phyloP scores from a whole-genome alignment of 2,888 invertebrate genomes.

The Ormyrus nitidulus region DNA sequence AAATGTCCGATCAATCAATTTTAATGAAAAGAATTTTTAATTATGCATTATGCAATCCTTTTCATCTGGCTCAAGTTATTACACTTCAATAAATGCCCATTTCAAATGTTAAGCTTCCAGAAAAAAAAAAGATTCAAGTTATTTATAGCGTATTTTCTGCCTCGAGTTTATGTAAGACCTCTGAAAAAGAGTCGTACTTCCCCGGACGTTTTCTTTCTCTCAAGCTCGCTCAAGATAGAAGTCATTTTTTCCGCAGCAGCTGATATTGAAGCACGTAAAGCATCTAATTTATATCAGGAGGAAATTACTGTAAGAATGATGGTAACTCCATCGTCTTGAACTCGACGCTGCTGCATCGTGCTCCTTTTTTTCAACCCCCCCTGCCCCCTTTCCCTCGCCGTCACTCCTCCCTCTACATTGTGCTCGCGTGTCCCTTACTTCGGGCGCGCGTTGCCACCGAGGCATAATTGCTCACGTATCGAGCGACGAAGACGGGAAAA shows the following conservation, averaged over 20 bases:
- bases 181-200: not conserved
- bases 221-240: conserved; percentile 37
- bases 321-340: conserved; percentile 51
- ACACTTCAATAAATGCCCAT: no score
- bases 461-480: conserved; percentile 69
- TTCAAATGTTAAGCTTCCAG: not conserved
- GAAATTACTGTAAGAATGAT: conserved; percentile 55
- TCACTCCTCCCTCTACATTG: conserved; percentile 22
- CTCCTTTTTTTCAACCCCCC: conserved; percentile 15
- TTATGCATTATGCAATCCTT: no score
- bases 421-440: conserved; percentile 56
- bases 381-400: not conserved
- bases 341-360: conserved; percentile 36
- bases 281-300: conserved; percentile 55
- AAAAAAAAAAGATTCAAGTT: conserved; percentile 17
- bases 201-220: conserved; percentile 17
- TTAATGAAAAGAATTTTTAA: no score
- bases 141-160: conserved; percentile 34
- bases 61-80: no score
- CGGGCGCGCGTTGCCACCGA: conserved; percentile 45
- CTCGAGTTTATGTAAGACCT: conserved; percentile 28
- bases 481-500: conserved; percentile 37
- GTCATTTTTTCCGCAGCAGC: conserved; percentile 52
- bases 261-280: conserved; percentile 58
- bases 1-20: no score